These are phyloP conservation scores for Athalia rosae DNA, from an alignment of 2,888 invertebrate genomes.

Conservation along the genomic window DNA sequence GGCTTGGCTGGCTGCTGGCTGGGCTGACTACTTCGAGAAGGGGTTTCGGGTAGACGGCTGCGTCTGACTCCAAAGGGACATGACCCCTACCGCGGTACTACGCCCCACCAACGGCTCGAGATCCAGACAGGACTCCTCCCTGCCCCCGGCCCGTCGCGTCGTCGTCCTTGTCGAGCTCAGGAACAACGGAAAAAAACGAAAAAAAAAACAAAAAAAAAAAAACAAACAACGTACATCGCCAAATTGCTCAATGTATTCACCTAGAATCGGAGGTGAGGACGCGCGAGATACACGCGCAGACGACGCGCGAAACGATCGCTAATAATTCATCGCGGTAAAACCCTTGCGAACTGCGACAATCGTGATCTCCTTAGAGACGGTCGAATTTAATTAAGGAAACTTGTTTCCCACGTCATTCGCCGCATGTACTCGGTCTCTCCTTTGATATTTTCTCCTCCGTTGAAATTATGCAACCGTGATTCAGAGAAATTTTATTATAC, in stretches of 20 bases:
- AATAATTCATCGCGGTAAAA: neutral
- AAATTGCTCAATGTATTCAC: constrained; percentile 38
- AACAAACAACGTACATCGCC: constrained; percentile 40
- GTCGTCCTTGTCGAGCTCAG: constrained; percentile 22
- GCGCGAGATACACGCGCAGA: constrained; percentile 2
- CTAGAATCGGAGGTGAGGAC: constrained; percentile 27
- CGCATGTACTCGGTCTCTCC: no score
- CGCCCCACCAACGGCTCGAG: constrained; percentile 48
- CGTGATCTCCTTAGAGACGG: no score
- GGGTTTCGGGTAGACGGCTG: constrained; percentile 58
- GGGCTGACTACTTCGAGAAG: constrained; percentile 48
- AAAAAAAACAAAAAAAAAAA: no score
- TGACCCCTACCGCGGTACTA: constrained; percentile 53
- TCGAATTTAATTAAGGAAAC: no score
- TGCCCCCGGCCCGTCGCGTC: constrained; percentile 37
- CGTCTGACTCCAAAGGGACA: constrained; percentile 63
- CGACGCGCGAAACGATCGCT: no score
- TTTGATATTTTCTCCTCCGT: no score
- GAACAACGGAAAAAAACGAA: no score
- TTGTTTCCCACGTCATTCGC: no score
- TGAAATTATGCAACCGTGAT: no score
- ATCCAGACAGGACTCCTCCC: constrained; percentile 48
- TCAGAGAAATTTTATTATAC: no score
- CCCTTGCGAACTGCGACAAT: no score
- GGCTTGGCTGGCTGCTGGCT: constrained; percentile 41